Conservation (phyloP, 2,113 vertebrate species). For the Petaurus breviceps region DNA sequence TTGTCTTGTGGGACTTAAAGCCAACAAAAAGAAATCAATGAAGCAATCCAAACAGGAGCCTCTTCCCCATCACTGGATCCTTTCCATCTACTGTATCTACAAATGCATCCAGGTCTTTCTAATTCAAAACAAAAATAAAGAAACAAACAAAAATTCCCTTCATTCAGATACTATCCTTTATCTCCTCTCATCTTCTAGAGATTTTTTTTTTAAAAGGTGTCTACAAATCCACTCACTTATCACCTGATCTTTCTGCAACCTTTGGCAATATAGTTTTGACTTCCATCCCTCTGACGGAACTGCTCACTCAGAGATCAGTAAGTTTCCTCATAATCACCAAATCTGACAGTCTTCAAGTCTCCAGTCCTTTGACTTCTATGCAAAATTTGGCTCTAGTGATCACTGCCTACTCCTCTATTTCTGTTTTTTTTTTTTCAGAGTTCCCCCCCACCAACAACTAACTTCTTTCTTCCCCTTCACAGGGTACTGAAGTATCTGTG, state of each 20-base stretch:
- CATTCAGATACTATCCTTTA: neutral
- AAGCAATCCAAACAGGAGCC: neutral
- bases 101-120: neutral
- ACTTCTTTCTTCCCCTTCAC: neutral
- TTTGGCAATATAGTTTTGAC: neutral
- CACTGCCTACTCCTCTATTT: no score
- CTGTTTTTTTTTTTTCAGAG: no score
- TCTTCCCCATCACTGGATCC: neutral
- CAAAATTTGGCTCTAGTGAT: no score
- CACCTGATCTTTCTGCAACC: neutral
- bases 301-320: neutral
- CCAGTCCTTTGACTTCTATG: no score
- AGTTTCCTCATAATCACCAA: no score
- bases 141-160: neutral
- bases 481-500: neutral
- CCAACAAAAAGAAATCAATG: neutral
- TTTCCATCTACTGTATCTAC: neutral
- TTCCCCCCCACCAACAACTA: no score
- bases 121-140: neutral
- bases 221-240: neutral
- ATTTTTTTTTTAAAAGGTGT: neutral
- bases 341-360: no score
- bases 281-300: neutral
- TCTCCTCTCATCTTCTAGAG: neutral
- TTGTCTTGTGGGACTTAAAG: neutral